Conservation (phyloP, 2,797 vertebrate genomes). For the Peromyscus melanophrys region DNA sequence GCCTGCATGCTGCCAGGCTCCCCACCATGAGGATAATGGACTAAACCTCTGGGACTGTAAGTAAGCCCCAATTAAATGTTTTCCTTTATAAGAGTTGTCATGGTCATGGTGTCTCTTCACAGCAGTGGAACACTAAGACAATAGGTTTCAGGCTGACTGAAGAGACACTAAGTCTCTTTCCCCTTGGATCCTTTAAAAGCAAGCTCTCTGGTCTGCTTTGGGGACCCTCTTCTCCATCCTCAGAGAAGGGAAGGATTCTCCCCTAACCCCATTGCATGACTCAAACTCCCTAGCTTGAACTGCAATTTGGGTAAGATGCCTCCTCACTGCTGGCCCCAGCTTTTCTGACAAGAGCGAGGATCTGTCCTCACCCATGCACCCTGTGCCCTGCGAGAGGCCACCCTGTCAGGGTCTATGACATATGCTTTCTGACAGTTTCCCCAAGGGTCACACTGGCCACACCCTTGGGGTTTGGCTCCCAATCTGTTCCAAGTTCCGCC, state of each 20-base stretch:
- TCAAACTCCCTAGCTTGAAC: not conserved
- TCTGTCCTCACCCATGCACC: not conserved
- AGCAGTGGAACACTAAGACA: not conserved
- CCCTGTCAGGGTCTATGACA: conserved; percentile 38
- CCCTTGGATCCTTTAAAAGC: not conserved
- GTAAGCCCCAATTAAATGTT: not conserved
- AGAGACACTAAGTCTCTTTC: not conserved
- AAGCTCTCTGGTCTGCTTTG: not conserved
- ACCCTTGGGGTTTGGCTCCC: conserved; percentile 10
- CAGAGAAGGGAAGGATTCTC: conserved; percentile 21
- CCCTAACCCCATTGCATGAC: not conserved
- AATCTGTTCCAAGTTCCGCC: not conserved
- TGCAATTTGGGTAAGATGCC: not conserved
- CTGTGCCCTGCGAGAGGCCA: not conserved
- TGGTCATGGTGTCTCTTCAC: not conserved
- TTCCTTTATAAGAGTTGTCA: not conserved
- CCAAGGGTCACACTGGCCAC: conserved; percentile 30
- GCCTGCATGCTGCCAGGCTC: not conserved
- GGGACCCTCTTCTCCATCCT: not conserved
- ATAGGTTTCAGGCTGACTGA: not conserved
- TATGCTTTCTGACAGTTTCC: conserved; percentile 41
- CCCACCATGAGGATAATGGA: not conserved
- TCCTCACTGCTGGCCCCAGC: not conserved
- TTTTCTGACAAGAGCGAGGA: not conserved
- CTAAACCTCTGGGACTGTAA: not conserved